Evolutionary conservation across 2,888 invertebrate genomes (phyloP), one percentile per base, ranked within the genome.

Genomic region (Nomada hirtipes): DNA sequence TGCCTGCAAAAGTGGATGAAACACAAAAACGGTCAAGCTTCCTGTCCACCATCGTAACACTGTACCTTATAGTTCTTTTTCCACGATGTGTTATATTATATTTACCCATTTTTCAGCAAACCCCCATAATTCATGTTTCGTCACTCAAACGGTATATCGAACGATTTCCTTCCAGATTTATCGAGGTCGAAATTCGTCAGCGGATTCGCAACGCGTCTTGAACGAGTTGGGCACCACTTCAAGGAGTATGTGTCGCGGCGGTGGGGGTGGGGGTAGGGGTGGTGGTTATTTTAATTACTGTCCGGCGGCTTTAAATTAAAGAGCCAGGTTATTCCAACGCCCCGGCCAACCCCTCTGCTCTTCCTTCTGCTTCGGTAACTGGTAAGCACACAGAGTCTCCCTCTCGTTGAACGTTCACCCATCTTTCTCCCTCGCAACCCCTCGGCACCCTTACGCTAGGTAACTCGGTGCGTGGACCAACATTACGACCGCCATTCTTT

Each of bases 231-330:
- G 89, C 91, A 92, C 91, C 92, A 79, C 92, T 92, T 90, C 82
- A 71, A 86, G 79, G 90, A 91, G 91, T 91, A 91, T 91, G 92
- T 90, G 91, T 90, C 79, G 87, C 36, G 36, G 7, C 36, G 36
- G 4, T 7, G 36, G 36, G 36, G 36, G 36, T 36, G 36, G 36
- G 36, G 4, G 7, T 36, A 7, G 90, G 92, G 92, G 90, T 89
- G 92, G 93, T 90, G 92, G 93, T 93, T 92, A 93, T 93, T 93
- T 93, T 93, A 93, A 93, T 93, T 93, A 93, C 93, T 93, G 93
- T 93, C 93, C 93, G 90, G 92, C 86, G 89, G 91, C 91, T 92
- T 92, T 93, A 92, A 93, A 93, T 93, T 93, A 93, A 93, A 93
- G 93, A 93, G 92, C 93, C 88, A 86, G 92, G 91, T 92, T 93